Evolutionary conservation across 2,113 vertebrate genomes (phyloP), one percentile per base, ranked within the genome.

Genomic region (Leuciscus idus): DNA sequence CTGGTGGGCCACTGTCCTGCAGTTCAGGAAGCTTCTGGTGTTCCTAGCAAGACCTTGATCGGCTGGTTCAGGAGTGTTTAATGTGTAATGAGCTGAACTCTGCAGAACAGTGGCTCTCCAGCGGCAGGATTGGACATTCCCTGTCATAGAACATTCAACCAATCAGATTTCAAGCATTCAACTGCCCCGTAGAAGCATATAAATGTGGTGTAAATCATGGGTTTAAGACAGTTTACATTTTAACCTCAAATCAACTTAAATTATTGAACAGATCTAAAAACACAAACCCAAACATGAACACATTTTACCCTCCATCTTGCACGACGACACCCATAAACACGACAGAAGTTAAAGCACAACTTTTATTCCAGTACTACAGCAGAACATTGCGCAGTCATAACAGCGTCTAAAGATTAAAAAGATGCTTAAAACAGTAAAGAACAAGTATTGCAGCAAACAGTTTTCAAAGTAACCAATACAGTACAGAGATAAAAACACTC

Each of bases 401-500:
- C 57, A 17, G 77, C 77, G 0, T 26, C 75, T 21, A 3, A 7
- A 52, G 8, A 78, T 57, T 36, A 10, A 7, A 57, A 57, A 33
- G 11, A 78, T 4, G 76, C 1, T 59, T 21, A 55, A 52, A 28
- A 76, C 73, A 28, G 23, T 9, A 74, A 50, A 76, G 0, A 55
- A 68, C 26, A 81, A 68, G 62, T 70, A 55, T 70, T n/a, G 28
- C 80, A 82, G 19, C 81, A 33, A 61, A 39, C 28, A 78, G 1
- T 50, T 30, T 9, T 19, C 76, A 73, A 59, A 81, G 13, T 13
- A n/a, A 73, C 36, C 68, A 81, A 48, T 72, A 48, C 61, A 87
- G 55, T 43, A 84, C 26, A 85, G 73, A 68, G 80, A 82, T 82
- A 82, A 62, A 59, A 82, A 70, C 61, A 21, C 4, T 33, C 17